Percentiles rank a stretch among this genome's conserved stretches.
Conservation (phyloP, 2,888 invertebrate genomes). For the Boloria selene region DNA sequence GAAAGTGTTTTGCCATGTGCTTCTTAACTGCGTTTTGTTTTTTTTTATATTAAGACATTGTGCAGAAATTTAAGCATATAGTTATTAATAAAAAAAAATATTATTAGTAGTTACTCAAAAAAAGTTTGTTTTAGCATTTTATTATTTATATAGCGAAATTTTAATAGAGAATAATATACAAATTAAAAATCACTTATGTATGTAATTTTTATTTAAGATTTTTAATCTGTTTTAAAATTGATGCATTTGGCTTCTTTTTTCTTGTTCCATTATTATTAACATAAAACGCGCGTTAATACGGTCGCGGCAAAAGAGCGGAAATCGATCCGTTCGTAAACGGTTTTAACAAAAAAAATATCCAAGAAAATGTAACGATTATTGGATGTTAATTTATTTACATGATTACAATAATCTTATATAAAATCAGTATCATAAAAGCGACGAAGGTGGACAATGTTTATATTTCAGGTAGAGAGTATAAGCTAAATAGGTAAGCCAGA, state of each 20-base stretch:
- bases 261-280: constrained; percentile 33
- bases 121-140: too few species aligned
- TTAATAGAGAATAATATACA: not conserved
- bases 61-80: too few species aligned
- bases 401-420: constrained; percentile 3
- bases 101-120: too few species aligned
- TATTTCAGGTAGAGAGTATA: too few species aligned
- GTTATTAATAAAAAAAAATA: too few species aligned
- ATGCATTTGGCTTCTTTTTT: constrained; percentile 25
- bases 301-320: constrained; percentile 41
- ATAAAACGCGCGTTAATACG: constrained; percentile 37
- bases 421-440: too few species aligned
- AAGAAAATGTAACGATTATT: constrained; percentile 10
- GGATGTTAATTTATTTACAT: constrained; percentile 6
- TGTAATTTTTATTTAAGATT: not conserved
- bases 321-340: constrained; percentile 35
- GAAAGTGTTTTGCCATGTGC: not conserved
- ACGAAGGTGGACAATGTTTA: too few species aligned
- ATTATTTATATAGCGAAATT: too few species aligned
- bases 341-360: constrained; percentile 33
- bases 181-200: not conserved
- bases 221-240: constrained; percentile 30
- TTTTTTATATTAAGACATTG: too few species aligned
- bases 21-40: too few species aligned
- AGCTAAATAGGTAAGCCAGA: too few species aligned